Evolutionary conservation across 2,797 vertebrate species (phyloP), one percentile per base, ranked within the genome.

Genomic region (Thalassophryne amazonica): DNA sequence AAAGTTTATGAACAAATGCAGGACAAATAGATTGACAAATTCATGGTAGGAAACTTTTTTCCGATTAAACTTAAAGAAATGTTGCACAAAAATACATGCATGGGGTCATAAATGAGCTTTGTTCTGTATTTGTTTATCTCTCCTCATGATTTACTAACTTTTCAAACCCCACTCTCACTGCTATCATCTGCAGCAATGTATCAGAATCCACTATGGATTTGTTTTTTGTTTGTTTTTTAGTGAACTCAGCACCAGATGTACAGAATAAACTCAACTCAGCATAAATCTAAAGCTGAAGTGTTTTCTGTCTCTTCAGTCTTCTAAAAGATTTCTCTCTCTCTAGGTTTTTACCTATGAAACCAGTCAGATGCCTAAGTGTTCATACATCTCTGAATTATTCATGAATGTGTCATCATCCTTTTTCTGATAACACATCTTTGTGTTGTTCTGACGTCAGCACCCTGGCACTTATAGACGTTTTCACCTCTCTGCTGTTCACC

Each of bases 361-460:
- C n/a, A n/a, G n/a, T n/a, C n/a, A n/a, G n/a, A n/a, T n/a, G n/a
- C n/a, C n/a, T n/a, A n/a, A n/a, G n/a, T n/a, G n/a, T n/a, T n/a
- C n/a, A n/a, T n/a, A n/a, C n/a, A n/a, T n/a, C n/a, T n/a, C n/a
- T n/a, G n/a, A n/a, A n/a, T n/a, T n/a, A n/a, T n/a, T n/a, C n/a
- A n/a, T n/a, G n/a, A n/a, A n/a, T n/a, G n/a, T n/a, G n/a, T n/a
- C n/a, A n/a, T n/a, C n/a, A n/a, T n/a, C n/a, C n/a, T n/a, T n/a
- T n/a, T n/a, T n/a, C n/a, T n/a, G n/a, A n/a, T n/a, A n/a, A n/a
- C n/a, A n/a, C n/a, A n/a, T n/a, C n/a, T n/a, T n/a, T n/a, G n/a
- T n/a, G n/a, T n/a, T n/a, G n/a, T n/a, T n/a, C n/a, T 79, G 77
- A 85, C 66, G 71, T 84, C 78, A 80, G 61, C 51, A 47, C 3